Percentiles rank a stretch among this genome's conserved stretches.
These are phyloP conservation scores for Thamnophis sirtalis DNA, from an alignment of 2,113 vertebrate genomes.

Conservation along the genomic window DNA sequence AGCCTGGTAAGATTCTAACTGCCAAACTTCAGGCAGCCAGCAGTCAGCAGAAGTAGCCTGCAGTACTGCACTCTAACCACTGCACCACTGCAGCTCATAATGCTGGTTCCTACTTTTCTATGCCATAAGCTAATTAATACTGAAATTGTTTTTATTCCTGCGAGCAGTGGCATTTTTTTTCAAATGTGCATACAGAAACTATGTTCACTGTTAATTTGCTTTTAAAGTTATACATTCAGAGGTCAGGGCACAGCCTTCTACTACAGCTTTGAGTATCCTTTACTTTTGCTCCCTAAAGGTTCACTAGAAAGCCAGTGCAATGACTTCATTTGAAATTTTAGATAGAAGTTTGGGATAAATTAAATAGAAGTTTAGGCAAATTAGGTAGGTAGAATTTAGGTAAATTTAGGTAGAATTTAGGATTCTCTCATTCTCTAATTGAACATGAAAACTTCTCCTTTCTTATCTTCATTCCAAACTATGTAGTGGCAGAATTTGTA, in stretches of 20 bases:
- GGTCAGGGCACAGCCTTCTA: not conserved
- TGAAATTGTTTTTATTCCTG: not conserved
- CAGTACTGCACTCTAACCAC: too few relatives aligned
- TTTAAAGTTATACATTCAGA: not conserved
- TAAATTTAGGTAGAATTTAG: not conserved
- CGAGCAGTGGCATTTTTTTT: not conserved
- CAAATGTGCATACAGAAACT: not conserved
- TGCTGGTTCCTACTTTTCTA: not conserved
- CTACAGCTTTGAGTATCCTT: not conserved
- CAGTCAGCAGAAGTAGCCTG: too few relatives aligned
- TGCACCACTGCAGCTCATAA: too few relatives aligned
- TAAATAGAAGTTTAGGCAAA: too few relatives aligned
- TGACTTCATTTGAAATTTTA: not conserved
- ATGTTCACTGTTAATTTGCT: not conserved
- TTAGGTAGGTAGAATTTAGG: not conserved
- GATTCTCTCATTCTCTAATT: not conserved
- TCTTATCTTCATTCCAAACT: not conserved
- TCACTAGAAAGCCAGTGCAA: not conserved
- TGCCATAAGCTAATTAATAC: not conserved
- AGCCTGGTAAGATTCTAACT: too few relatives aligned
- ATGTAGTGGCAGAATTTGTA: not conserved
- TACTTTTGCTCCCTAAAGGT: not conserved
- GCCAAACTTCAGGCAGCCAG: too few relatives aligned
- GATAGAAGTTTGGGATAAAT: not conserved
- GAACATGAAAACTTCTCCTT: not conserved